A percentile compares a stretch with the other conserved stretches of the same genome.
Evolutionary conservation across 2,888 invertebrate genomes (phyloP).

Genomic region (Furcula furcula): DNA sequence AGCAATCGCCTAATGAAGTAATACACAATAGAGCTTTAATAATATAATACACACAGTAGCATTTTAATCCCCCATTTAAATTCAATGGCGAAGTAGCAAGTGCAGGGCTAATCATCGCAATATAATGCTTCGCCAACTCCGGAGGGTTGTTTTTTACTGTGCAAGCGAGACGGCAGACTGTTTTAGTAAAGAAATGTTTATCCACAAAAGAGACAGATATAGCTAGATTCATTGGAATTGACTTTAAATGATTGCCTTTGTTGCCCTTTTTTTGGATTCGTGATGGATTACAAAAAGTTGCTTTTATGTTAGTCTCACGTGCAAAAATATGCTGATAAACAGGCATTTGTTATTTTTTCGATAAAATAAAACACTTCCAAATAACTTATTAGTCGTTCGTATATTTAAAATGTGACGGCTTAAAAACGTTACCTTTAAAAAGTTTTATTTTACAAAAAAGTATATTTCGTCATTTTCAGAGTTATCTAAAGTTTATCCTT

Average conservation of each 20-base stretch:
- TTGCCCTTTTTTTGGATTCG: constrained; percentile 67
- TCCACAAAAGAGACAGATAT: constrained; percentile 41
- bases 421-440: no score
- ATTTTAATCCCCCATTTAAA: constrained; percentile 80
- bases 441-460: no score
- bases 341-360: constrained; percentile 9
- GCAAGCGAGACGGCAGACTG: constrained; percentile 38
- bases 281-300: constrained; percentile 77
- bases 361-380: no score
- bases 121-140: constrained; percentile 73
- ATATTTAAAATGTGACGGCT: no score
- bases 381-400: no score
- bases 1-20: constrained; percentile 72
- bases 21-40: constrained; percentile 72
- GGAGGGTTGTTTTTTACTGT: constrained; percentile 62
- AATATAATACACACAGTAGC: constrained; percentile 70
- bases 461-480: no score
- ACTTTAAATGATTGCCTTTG: constrained; percentile 76
- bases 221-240: constrained; percentile 69
- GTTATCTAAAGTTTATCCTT: no score
- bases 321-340: constrained; percentile 11
- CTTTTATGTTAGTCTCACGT: constrained; percentile 45
- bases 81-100: constrained; percentile 76
- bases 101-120: constrained; percentile 79
- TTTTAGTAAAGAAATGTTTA: constrained; percentile 21